Base-by-base conservation (phyloP, 1,140 invertebrate species). In the Drosophila takahashii region DNA sequence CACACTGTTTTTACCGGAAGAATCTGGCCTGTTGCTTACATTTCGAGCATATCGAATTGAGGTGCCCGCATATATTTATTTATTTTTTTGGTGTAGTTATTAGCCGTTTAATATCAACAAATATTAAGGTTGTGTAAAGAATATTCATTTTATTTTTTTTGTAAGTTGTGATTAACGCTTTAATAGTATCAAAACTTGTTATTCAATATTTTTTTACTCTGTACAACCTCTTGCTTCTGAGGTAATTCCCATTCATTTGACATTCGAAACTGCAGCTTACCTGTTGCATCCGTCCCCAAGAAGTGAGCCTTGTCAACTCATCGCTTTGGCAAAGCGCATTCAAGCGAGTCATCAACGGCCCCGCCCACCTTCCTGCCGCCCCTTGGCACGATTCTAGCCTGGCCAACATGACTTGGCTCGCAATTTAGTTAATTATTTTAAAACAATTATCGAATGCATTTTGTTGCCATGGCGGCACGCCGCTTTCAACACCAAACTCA, bases 351-450 rank as follows among this genome's bases (percentile, higher is more conserved):
- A 69, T 16, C 4, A 8, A 9, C 22, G 4, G 6, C 16, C 16
- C n/a, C 56, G 16, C 29, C 50, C 27, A 29, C 27, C 48, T n/a
- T 18, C 7, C 48, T 15, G 1, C 48, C 48, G 26, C 15, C 13
- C 18, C 50, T 9, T 44, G 75, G 48, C 79, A 79, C 80, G 79
- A 79, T 83, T 83, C 79, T 83, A 37, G 42, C 50, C 56, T 8
- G 54, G 52, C 56, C 56, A 72, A 61, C 53, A 41, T 58, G 70
- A 83, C 41, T 60, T 39, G 41, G 37, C 45, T 52, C 39, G 75
- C 76, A 76, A 84, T 84, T 79, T 76, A 71, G 64, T 61, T 76
- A 72, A 84, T 85, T 84, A 84, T 70, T 84, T 85, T 48, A 64
- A 50, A 41, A 54, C 59, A 80, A 84, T 84, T 84, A 84, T 77